Evolutionary conservation across 2,888 invertebrate genomes (phyloP).

Genomic region (Agrypnus murinus): DNA sequence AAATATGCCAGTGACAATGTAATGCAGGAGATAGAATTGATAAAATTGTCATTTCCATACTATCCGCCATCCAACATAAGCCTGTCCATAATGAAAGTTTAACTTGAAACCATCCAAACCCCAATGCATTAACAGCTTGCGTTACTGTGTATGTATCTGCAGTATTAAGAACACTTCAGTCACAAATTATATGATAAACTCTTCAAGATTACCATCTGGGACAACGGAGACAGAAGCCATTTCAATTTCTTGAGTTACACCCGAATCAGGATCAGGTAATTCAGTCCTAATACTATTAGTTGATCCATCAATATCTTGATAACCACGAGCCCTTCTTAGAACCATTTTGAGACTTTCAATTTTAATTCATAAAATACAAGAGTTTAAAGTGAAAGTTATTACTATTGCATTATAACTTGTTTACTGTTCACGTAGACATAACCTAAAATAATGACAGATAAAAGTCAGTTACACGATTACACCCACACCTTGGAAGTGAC

Average conservation of each 20-base stretch:
- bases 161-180: conserved; percentile 56
- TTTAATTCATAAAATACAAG: not conserved
- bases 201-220: conserved; percentile 79
- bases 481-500: not conserved
- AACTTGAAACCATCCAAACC: conserved; percentile 93
- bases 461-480: not conserved
- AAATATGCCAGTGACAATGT: conserved; percentile 95
- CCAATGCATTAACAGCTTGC: conserved; percentile 89
- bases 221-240: conserved; percentile 87
- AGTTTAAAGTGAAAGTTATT: conserved; percentile 22
- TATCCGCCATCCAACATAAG: conserved; percentile 97
- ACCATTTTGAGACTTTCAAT: conserved; percentile 55
- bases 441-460: conserved; percentile 19
- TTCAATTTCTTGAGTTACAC: conserved; percentile 79
- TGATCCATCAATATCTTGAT: conserved; percentile 77
- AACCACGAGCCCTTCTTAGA: conserved; percentile 76
- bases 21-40: conserved; percentile 95
- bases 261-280: conserved; percentile 72
- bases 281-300: conserved; percentile 65
- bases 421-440: conserved; percentile 20
- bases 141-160: conserved; percentile 90
- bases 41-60: conserved; percentile 98
- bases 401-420: conserved; percentile 16
- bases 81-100: conserved; percentile 90
- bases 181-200: not conserved